Conservation (phyloP, 1,140 invertebrate species). For the Tenebrio molitor region DNA sequence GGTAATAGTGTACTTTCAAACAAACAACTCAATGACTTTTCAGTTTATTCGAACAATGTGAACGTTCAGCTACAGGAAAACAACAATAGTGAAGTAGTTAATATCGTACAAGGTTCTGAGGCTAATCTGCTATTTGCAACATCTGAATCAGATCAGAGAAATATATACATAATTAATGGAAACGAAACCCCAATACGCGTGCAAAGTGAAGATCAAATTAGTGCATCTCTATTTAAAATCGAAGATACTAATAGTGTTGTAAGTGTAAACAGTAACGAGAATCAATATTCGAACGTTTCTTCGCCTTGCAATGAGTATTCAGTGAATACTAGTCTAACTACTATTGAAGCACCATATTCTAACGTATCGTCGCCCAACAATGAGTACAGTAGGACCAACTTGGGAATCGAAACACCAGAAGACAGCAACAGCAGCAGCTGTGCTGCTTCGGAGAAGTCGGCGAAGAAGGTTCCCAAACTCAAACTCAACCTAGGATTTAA, state of each 20-base stretch:
- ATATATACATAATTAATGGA: conserved; percentile 45
- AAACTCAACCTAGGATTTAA: conserved; percentile 41
- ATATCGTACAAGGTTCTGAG: conserved; percentile 40
- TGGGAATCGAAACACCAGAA: conserved; percentile 45
- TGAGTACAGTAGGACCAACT: conserved; percentile 1
- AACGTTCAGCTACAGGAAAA: conserved; percentile 16
- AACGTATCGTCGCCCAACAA: conserved; percentile 27
- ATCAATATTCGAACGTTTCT: conserved; percentile 46
- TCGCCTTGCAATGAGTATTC: conserved; percentile 32
- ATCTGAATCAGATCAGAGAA: conserved; percentile 38
- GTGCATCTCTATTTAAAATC: conserved; percentile 32
- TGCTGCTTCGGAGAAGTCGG: conserved; percentile 7
- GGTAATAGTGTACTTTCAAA: conserved; percentile 42
- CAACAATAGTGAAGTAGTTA: conserved; percentile 41
- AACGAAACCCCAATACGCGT: conserved; percentile 43
- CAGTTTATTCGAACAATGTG: conserved; percentile 29
- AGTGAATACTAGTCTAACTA: conserved; percentile 4
- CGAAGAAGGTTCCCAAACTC: conserved; percentile 10
- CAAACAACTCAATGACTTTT: conserved; percentile 41
- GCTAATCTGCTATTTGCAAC: conserved; percentile 37
- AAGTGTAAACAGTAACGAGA: conserved; percentile 48
- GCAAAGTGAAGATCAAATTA: conserved; percentile 37
- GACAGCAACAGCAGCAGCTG: conserved; percentile 42
- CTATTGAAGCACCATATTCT: conserved; percentile 47
- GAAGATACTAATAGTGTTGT: conserved; percentile 47